Percentiles rank a stretch among this genome's conserved stretches.
These are phyloP conservation scores for Machimus rusticus DNA, from an alignment of 2,888 invertebrate species.

Conservation along the genomic window DNA sequence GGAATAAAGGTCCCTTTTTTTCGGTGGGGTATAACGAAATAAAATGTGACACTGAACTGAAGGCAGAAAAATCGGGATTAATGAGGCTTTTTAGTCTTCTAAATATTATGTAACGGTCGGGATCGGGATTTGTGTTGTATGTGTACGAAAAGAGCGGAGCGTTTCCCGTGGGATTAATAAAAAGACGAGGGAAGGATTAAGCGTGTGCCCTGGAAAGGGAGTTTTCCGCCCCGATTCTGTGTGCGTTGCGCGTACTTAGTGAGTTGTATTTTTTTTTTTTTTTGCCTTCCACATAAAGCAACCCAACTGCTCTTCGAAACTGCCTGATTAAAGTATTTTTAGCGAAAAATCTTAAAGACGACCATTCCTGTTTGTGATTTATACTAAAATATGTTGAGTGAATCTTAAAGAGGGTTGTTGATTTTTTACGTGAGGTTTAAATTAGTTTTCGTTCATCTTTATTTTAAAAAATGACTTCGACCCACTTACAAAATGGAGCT, in stretches of 20 bases:
- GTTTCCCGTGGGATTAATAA: conserved; percentile 11
- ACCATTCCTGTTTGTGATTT: background rate
- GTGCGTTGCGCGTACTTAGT: background rate
- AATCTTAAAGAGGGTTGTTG: background rate
- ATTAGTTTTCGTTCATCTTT: background rate
- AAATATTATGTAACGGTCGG: conserved; percentile 13
- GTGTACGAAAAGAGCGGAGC: background rate
- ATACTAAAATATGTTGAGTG: background rate
- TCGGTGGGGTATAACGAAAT: background rate
- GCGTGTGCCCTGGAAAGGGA: background rate
- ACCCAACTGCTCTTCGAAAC: background rate
- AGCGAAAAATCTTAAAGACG: background rate
- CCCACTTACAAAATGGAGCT: conserved; percentile 46
- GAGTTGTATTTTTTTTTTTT: background rate
- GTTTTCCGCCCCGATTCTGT: background rate
- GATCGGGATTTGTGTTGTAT: background rate
- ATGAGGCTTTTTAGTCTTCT: conserved; percentile 9
- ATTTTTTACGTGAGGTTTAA: background rate
- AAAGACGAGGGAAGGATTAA: conserved; percentile 13
- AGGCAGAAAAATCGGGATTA: background rate
- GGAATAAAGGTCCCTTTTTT: background rate
- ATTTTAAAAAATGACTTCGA: conserved; percentile 43
- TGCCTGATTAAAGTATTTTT: background rate
- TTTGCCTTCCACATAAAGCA: background rate
- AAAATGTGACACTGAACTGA: conserved; percentile 2